Evolutionary conservation across 2,888 invertebrate genomes (phyloP).

Genomic region (Drosophila austrosaltans): DNA sequence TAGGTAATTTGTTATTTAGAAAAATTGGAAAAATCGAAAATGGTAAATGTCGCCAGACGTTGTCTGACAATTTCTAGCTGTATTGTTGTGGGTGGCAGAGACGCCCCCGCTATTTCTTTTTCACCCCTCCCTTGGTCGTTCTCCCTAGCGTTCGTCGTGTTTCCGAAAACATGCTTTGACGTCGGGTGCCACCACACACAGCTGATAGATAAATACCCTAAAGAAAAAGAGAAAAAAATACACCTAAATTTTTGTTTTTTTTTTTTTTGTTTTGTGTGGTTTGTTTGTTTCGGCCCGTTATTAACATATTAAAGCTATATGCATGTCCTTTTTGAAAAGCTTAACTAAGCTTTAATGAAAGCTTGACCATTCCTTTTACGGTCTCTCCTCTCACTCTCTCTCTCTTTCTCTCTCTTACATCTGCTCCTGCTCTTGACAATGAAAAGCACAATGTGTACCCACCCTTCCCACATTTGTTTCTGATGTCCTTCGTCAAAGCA

Average conservation of each 20-base stretch:
- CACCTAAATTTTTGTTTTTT: background rate
- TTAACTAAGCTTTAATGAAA: conserved; percentile 1
- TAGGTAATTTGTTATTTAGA: conserved; percentile 23
- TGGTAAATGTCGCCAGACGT: conserved; percentile 10
- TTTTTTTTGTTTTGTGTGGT: background rate
- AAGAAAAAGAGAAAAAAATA: conserved; percentile 3
- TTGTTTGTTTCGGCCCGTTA: conserved; percentile 13
- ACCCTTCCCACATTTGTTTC: background rate
- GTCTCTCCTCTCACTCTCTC: background rate
- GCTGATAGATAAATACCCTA: conserved; percentile 5
- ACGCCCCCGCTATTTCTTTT: background rate
- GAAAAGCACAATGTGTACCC: conserved; percentile 40
- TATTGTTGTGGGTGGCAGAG: background rate
- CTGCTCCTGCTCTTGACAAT: conserved; percentile 54
- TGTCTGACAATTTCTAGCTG: conserved; percentile 4
- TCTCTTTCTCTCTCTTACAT: background rate
- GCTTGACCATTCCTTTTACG: conserved; percentile 1
- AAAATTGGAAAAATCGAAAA: conserved; percentile 37
- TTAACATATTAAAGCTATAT: conserved; percentile 5
- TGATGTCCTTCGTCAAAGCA: background rate
- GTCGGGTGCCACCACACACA: conserved; percentile 1
- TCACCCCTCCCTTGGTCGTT: background rate
- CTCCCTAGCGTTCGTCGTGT: too few species aligned
- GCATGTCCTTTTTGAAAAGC: conserved; percentile 9
- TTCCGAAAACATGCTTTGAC: background rate